Evolutionary conservation across 2,888 invertebrate genomes (phyloP).

Genomic region (Thereva nobilitata): DNA sequence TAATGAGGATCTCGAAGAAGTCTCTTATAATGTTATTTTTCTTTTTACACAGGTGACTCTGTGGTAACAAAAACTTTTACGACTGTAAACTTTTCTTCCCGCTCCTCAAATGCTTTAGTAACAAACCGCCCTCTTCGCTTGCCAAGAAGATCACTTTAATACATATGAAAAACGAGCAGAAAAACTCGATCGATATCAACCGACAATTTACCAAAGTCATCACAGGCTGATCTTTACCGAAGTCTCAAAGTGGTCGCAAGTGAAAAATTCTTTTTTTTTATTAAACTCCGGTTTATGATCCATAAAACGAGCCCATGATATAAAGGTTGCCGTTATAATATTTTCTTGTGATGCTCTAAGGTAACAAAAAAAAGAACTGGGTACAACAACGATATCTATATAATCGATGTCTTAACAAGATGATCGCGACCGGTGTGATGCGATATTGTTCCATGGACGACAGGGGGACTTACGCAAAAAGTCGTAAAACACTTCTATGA

Average conservation of each 20-base stretch:
- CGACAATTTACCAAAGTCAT: conserved; percentile 30
- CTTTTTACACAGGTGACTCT: conserved; percentile 4
- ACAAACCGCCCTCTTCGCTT: conserved; percentile 21
- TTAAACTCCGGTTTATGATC: conserved; percentile 29
- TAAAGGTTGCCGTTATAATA: conserved; percentile 30
- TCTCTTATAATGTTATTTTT: conserved; percentile 10
- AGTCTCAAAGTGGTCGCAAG: conserved; percentile 20
- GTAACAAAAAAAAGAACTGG: no score
- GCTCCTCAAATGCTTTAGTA: conserved; percentile 6
- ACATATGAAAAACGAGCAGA: conserved; percentile 17
- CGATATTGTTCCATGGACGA: conserved; percentile 17
- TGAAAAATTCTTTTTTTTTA: conserved; percentile 13
- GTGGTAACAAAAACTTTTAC: conserved; percentile 28
- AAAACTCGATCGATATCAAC: conserved; percentile 22
- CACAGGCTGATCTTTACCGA: conserved; percentile 25
- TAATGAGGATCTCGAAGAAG: conserved; percentile 21
- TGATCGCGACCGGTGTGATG: conserved; percentile 12
- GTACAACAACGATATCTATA: conserved; percentile 13
- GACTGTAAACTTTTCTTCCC: conserved; percentile 22
- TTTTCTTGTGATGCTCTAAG: background rate
- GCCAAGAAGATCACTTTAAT: conserved; percentile 15
- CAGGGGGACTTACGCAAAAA: conserved; percentile 22
- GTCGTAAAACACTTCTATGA: conserved; percentile 24
- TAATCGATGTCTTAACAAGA: conserved; percentile 6
- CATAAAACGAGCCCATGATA: conserved; percentile 29